Base-by-base conservation (phyloP, 2,888 invertebrate genomes). In the Invenusta paracnida region DNA sequence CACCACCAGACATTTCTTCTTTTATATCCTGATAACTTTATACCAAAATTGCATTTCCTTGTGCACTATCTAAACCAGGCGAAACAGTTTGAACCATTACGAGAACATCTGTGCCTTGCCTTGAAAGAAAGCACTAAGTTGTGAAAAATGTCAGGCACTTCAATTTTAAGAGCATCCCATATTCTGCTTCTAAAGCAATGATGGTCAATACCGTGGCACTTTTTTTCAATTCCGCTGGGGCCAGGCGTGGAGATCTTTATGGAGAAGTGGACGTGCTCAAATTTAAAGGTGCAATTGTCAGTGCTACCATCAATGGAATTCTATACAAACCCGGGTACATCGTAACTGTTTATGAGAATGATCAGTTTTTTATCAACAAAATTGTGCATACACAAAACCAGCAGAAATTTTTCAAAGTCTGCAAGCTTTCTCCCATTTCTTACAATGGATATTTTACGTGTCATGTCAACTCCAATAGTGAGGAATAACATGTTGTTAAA, bases 201-300 rank as follows among this genome's bases (percentile, higher is more conserved):
- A 29, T 82, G n/a, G 27, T 30, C 23, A 82, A 82, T 30, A 82
- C 82, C 2, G 23, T 23, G 1, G 31, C n/a, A 23, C 28, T 5
- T 29, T 82, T 82, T 82, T 82, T 82, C 29, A 82, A 82, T 82
- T 29, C 82, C 1, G 82, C 82, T 28, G 82, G 82, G 27, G 31
- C 13, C 2, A 30, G 2, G n/a, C 29, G 31, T 29, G 29, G 29
- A 82, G 29, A 82, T 82, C 25, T 82, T 27, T 82, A 29, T 29
- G 82, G 29, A 23, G 82, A 82, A 30, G 29, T 82, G 13, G 82
- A 82, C 28, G 82, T 23, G 28, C n/a, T 82, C 2, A 30, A 29
- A 29, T 82, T 29, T 2, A 82, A 82, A 23, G 82, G 82, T 29
- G 11, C 82, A 29, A 28, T 82, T 29, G n/a, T 29, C 27, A 23